Conservation (phyloP, 1,140 invertebrate genomes). For the Tetragonula clypearis region DNA sequence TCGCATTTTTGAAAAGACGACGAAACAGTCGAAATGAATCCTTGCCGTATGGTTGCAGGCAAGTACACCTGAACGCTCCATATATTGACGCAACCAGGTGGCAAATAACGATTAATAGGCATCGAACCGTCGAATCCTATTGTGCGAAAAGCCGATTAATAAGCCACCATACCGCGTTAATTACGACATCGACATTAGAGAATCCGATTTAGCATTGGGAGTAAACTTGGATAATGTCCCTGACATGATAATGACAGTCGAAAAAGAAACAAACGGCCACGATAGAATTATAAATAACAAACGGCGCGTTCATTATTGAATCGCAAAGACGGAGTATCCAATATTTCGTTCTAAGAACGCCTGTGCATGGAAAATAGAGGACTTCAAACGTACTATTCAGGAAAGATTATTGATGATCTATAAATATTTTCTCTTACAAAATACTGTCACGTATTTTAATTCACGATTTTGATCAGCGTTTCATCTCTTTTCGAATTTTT, state of each 20-base stretch:
- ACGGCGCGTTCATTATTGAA: not conserved
- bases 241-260: not conserved
- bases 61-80: not conserved
- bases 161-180: conserved; percentile 19
- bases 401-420: not conserved
- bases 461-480: too few species aligned
- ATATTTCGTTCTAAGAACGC: not conserved
- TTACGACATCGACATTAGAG: conserved; percentile 24
- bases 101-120: conserved; percentile 21
- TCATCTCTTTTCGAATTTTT: too few species aligned
- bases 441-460: too few species aligned
- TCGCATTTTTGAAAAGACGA: too few species aligned
- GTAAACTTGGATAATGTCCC: not conserved
- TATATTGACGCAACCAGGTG: not conserved
- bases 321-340: too few species aligned
- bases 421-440: too few species aligned
- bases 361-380: not conserved
- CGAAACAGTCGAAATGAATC: not conserved
- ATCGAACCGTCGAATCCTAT: not conserved
- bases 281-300: not conserved
- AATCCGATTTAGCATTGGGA: not conserved
- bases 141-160: conserved; percentile 48
- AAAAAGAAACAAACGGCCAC: not conserved
- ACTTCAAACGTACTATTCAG: not conserved
- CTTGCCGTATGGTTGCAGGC: not conserved